These are phyloP conservation scores for Amblyraja radiata DNA, from an alignment of 2,797 vertebrate genomes.

Conservation along the genomic window DNA sequence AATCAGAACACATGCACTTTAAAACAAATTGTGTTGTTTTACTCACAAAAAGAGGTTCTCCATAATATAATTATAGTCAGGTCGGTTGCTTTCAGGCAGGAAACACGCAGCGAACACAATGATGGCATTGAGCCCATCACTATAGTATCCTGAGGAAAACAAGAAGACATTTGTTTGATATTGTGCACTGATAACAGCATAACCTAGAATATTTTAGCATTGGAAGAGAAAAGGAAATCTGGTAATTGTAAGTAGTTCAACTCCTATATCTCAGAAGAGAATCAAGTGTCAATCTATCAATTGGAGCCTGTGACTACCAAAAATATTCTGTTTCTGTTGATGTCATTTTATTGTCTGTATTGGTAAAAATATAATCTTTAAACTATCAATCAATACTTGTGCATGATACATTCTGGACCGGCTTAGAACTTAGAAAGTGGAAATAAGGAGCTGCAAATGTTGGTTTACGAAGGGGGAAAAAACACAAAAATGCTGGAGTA, in stretches of 20 bases:
- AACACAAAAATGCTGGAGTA: too few relatives aligned
- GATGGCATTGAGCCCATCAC: slow-evolving; percentile 87
- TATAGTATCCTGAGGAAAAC: slow-evolving; percentile 79
- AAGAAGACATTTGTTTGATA: slow-evolving; percentile 39
- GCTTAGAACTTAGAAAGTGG: too few relatives aligned
- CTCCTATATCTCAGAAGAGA: slow-evolving; percentile 11
- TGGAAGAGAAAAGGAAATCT: background rate
- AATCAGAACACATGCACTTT: background rate
- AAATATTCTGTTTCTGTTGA: background rate
- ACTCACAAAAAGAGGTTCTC: slow-evolving; percentile 99
- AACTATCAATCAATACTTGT: background rate
- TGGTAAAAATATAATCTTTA: background rate
- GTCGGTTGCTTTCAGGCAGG: slow-evolving; percentile 87
- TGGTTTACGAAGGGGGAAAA: too few relatives aligned
- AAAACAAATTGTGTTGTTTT: slow-evolving; percentile 8
- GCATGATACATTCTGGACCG: background rate
- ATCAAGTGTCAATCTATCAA: background rate
- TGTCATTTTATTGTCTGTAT: background rate
- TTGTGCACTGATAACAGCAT: background rate
- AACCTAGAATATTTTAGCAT: background rate
- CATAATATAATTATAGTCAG: slow-evolving; percentile 96
- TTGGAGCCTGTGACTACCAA: background rate
- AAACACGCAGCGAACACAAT: slow-evolving; percentile 97
- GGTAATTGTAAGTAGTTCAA: background rate
- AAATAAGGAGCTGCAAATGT: too few relatives aligned